These are phyloP conservation scores for Cephus nigrinus DNA, from an alignment of 2,888 invertebrate species.

Conservation along the genomic window DNA sequence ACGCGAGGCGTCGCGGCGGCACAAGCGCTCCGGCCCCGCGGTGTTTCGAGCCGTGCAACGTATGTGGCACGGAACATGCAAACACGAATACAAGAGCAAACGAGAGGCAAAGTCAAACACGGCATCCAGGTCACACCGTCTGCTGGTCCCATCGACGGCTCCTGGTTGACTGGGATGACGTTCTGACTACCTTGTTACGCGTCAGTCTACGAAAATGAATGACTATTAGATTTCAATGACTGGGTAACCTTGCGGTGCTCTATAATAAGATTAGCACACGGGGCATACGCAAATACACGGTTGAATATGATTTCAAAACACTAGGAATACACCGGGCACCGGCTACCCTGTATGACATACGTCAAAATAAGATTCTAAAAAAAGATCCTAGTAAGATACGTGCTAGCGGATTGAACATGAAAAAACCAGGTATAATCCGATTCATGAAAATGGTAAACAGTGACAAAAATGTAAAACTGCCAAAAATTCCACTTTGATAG, in stretches of 20 bases:
- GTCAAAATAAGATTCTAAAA: neutral
- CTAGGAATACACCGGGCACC: neutral
- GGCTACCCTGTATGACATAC: neutral
- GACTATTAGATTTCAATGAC: neutral
- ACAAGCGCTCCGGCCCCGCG: neutral
- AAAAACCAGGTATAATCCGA: neutral
- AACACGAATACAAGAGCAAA: neutral
- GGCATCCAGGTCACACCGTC: constrained; percentile 41
- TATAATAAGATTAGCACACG: neutral
- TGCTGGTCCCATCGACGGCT: constrained; percentile 22
- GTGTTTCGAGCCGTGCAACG: neutral
- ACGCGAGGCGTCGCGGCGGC: neutral
- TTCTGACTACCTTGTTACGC: neutral
- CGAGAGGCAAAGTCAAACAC: constrained; percentile 9
- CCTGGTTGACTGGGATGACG: neutral
- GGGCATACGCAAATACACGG: neutral
- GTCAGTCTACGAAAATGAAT: neutral
- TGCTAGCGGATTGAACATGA: neutral
- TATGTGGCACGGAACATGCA: neutral
- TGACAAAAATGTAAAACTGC: neutral
- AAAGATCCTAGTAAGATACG: neutral
- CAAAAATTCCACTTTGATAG: neutral
- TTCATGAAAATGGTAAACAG: neutral
- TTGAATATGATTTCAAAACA: neutral
- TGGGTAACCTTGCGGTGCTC: neutral